These are phyloP conservation scores for Lycaena phlaeas DNA, from an alignment of 2,888 invertebrate genomes.

Conservation along the genomic window DNA sequence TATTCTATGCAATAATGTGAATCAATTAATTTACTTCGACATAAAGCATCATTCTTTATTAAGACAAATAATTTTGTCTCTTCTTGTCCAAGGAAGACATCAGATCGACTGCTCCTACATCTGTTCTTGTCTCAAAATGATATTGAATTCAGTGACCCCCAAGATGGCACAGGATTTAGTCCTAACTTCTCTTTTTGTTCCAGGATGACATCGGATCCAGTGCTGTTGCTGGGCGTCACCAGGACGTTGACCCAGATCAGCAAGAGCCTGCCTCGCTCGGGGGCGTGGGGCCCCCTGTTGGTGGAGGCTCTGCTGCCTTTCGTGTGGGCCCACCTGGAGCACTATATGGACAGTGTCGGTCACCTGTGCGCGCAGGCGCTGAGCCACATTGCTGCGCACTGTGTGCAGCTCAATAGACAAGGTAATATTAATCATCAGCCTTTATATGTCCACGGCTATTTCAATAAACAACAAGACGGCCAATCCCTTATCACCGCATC, in stretches of 20 bases:
- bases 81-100: too few relatives aligned
- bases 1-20: too few relatives aligned
- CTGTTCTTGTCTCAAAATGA: too few relatives aligned
- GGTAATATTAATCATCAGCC: too few relatives aligned
- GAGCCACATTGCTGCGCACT: slow-evolving; percentile 33
- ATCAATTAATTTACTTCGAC: too few relatives aligned
- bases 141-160: too few relatives aligned
- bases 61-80: too few relatives aligned
- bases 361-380: slow-evolving; percentile 70
- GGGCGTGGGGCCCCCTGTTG: slow-evolving; percentile 25
- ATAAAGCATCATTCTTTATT: too few relatives aligned
- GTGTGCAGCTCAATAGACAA: slow-evolving; percentile 28
- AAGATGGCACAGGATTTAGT: not conserved
- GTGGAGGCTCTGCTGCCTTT: slow-evolving; percentile 38
- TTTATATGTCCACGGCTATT: too few relatives aligned
- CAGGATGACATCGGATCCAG: slow-evolving; percentile 46
- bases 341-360: slow-evolving; percentile 77
- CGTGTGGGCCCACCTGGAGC: slow-evolving; percentile 74
- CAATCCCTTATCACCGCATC: too few relatives aligned
- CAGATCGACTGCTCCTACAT: too few relatives aligned
- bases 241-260: slow-evolving; percentile 33
- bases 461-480: too few relatives aligned
- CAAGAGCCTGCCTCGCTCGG: slow-evolving; percentile 25
- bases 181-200: slow-evolving; percentile 9
- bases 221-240: slow-evolving; percentile 35